These are phyloP conservation scores for Lasioglossum zephyrum DNA, from an alignment of 2,888 invertebrate genomes.

Conservation along the genomic window DNA sequence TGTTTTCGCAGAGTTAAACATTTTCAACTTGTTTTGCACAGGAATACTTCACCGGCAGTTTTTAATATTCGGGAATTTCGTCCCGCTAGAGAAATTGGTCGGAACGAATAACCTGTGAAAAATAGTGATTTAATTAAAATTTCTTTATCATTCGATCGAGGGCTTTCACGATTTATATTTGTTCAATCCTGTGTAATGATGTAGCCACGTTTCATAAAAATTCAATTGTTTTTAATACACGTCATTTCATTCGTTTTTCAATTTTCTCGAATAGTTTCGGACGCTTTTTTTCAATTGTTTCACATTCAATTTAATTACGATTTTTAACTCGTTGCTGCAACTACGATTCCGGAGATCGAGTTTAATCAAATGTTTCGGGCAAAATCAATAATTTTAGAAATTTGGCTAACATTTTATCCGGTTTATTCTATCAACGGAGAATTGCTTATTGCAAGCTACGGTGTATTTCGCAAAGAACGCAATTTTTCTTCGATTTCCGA, in stretches of 20 bases:
- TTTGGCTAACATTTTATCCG: background rate
- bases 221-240: background rate
- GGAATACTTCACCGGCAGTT: background rate
- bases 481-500: background rate
- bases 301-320: background rate
- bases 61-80: background rate
- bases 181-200: background rate
- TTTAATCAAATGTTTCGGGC: background rate
- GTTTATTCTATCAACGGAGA: background rate
- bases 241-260: background rate
- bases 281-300: background rate
- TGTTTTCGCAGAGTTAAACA: background rate
- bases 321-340: background rate
- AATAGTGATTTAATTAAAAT: background rate
- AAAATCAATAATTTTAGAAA: too few relatives aligned
- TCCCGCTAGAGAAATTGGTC: background rate
- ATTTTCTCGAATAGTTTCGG: background rate
- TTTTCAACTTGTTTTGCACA: background rate
- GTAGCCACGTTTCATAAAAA: background rate
- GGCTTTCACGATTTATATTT: background rate
- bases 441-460: background rate
- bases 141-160: background rate
- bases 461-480: background rate
- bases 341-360: background rate
- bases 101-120: background rate